These are phyloP conservation scores for Colletes latitarsis DNA, from an alignment of 1,140 invertebrate genomes.

Conservation along the genomic window DNA sequence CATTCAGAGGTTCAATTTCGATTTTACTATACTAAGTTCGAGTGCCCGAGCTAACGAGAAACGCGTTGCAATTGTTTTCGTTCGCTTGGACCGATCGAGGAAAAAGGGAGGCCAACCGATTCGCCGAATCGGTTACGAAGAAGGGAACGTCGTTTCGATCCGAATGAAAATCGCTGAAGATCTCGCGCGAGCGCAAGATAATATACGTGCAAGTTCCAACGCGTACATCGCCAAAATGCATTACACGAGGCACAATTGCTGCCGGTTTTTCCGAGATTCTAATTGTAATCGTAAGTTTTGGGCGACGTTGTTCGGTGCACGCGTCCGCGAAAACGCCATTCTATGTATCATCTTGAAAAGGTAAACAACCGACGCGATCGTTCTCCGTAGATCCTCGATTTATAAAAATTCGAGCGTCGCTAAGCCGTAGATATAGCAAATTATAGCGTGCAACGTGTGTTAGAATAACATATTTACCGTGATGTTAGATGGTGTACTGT, in stretches of 20 bases:
- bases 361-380: background rate
- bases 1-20: constrained; percentile 68
- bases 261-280: no score
- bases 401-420: background rate
- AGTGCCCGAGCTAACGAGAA: constrained; percentile 52
- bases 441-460: constrained; percentile 7
- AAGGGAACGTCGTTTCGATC: background rate
- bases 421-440: background rate
- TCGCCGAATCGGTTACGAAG: background rate
- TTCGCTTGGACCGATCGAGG: background rate
- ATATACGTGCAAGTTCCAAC: no score
- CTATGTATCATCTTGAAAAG: background rate
- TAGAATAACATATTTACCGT: background rate
- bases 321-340: background rate
- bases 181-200: no score
- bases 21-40: constrained; percentile 65
- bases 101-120: background rate
- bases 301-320: background rate
- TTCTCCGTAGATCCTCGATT: background rate
- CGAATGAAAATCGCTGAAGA: no score
- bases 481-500: background rate
- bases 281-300: no score
- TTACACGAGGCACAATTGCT: no score
- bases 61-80: background rate
- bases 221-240: no score